phyloP scores from a whole-genome alignment of 2,888 invertebrate genomes.

The Heliothis peltigera region DNA sequence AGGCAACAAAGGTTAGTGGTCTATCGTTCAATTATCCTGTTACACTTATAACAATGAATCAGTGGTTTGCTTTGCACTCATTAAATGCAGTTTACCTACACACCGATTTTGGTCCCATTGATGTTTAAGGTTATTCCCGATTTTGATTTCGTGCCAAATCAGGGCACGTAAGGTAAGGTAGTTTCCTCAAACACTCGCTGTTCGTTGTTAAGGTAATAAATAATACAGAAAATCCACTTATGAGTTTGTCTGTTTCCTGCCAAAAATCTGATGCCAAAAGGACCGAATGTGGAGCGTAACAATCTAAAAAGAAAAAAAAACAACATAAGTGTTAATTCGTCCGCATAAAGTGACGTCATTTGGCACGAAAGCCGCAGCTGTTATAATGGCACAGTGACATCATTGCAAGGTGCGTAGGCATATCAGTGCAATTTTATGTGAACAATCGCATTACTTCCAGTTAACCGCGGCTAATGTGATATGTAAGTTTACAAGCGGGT shows the following conservation, averaged over 20 bases:
- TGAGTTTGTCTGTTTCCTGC: conserved; percentile 4
- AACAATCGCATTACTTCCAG: conserved; percentile 58
- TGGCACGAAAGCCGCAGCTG: conserved; percentile 75
- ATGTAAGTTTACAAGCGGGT: conserved; percentile 52
- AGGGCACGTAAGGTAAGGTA: conserved; percentile 2
- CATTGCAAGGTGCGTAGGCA: conserved; percentile 64
- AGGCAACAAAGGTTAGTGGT: conserved; percentile 8
- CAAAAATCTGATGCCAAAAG: conserved; percentile 21
- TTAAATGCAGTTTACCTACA: not conserved
- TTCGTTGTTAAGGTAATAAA: not conserved
- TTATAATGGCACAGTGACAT: conserved; percentile 71
- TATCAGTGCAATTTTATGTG: conserved; percentile 60
- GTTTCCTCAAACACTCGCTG: conserved; percentile 2
- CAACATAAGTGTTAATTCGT: conserved; percentile 56
- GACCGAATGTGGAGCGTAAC: conserved; percentile 22
- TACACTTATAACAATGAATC: conserved; percentile 2
- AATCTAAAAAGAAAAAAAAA: conserved; percentile 21
- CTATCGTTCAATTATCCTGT: conserved; percentile 16
- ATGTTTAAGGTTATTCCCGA: not conserved
- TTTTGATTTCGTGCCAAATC: conserved; percentile 28
- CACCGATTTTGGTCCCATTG: not conserved
- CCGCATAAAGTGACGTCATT: conserved; percentile 79
- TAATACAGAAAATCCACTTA: conserved; percentile 25
- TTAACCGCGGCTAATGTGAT: conserved; percentile 55
- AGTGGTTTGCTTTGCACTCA: not conserved